Conservation (phyloP, 2,888 invertebrate genomes). For the Rugalucina vietnamica region DNA sequence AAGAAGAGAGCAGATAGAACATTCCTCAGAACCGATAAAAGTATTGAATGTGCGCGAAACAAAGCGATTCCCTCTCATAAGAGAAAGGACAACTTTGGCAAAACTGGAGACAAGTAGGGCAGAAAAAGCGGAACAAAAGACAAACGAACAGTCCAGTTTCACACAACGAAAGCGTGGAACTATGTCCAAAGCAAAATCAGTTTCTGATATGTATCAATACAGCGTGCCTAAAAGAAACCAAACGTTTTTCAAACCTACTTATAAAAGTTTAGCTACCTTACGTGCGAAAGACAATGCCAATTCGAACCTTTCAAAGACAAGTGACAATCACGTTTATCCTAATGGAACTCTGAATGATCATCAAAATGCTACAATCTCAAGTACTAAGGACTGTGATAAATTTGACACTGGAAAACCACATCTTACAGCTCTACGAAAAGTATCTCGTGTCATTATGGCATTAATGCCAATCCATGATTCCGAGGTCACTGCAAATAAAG, state of each 20-base stretch:
- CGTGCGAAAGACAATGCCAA: background rate
- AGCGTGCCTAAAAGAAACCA: background rate
- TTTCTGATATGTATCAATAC: background rate
- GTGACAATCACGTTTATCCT: background rate
- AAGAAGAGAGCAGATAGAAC: background rate
- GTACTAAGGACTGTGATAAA: no score
- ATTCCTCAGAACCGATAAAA: background rate
- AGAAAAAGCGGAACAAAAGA: background rate
- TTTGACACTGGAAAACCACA: no score
- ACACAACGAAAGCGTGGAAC: background rate
- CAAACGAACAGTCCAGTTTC: background rate
- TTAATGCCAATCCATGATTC: no score
- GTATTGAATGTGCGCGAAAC: background rate
- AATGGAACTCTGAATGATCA: no score
- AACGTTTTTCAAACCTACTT: background rate
- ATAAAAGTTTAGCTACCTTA: background rate
- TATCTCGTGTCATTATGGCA: no score
- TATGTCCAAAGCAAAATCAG: background rate
- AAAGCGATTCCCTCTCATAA: background rate
- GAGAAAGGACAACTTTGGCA: background rate
- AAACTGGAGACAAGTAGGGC: background rate
- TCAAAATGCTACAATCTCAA: no score
- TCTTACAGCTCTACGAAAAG: no score
- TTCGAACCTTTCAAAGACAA: background rate
- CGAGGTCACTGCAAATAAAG: no score